Conservation (phyloP, 2,797 vertebrate genomes). For the Lacerta bilineata region DNA sequence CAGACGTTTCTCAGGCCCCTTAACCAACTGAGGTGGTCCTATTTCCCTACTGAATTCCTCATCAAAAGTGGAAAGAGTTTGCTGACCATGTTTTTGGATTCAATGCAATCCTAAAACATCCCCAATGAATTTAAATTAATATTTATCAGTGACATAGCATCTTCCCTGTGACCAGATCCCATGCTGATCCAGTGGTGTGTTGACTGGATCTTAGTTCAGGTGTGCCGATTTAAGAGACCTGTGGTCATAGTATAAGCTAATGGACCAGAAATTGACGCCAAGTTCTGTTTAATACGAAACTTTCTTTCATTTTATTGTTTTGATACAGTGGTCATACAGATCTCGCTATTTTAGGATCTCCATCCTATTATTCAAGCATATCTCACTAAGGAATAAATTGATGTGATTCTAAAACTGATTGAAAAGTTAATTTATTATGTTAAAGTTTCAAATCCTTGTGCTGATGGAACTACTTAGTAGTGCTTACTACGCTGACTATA, state of each 20-base stretch:
- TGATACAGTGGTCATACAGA: not conserved
- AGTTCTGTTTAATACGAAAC: conserved; percentile 7
- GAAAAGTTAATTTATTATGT: not conserved
- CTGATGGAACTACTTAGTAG: no score
- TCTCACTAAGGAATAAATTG: not conserved
- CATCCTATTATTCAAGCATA: not conserved
- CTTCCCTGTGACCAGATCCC: not conserved
- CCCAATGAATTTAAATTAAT: not conserved
- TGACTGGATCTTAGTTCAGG: not conserved
- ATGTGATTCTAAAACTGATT: not conserved
- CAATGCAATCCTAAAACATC: not conserved
- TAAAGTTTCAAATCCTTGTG: not conserved
- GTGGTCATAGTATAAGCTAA: not conserved
- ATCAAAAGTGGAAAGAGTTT: conserved; percentile 9
- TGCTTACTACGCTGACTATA: no score
- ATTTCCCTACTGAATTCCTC: not conserved
- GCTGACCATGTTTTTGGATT: not conserved
- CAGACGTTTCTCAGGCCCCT: not conserved
- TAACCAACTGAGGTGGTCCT: not conserved
- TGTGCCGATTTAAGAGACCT: not conserved
- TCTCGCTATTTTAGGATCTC: not conserved
- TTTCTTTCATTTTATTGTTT: not conserved
- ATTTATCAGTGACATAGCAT: not conserved
- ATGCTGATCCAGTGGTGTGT: not conserved
- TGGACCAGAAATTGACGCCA: not conserved